phyloP scores from a whole-genome alignment of 2,113 vertebrate species.

The Xenopus borealis region DNA sequence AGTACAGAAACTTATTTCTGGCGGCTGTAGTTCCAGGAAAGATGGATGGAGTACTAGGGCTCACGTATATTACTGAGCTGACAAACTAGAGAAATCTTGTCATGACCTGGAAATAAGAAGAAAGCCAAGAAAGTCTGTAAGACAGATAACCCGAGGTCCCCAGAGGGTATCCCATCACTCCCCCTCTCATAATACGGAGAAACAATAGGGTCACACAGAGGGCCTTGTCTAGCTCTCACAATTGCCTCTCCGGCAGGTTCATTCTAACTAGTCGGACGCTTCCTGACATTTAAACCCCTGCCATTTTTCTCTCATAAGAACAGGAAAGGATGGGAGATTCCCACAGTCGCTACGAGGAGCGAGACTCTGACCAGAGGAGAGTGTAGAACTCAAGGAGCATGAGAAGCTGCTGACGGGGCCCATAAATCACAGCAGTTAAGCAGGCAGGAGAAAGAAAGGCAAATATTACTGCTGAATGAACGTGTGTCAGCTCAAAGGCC shows the following conservation, averaged over 20 bases:
- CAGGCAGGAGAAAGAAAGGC: background rate
- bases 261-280: conserved; percentile 77
- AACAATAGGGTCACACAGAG: conserved; percentile 70
- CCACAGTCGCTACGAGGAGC: conserved; percentile 77
- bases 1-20: too few relatives aligned
- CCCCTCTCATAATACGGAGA: conserved; percentile 52
- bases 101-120: conserved; percentile 52
- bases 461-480: conserved; percentile 2
- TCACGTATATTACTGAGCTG: background rate
- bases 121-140: conserved; percentile 51
- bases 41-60: background rate
- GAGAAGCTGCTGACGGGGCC: conserved; percentile 3
- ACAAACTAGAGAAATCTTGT: conserved; percentile 13
- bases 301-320: conserved; percentile 96
- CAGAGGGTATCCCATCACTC: conserved; percentile 51
- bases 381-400: background rate
- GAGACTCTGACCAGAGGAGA: conserved; percentile 58
- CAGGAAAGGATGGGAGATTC: conserved; percentile 95
- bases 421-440: conserved; percentile 7
- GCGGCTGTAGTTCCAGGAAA: background rate
- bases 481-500: too few relatives aligned
- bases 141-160: conserved; percentile 62
- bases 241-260: conserved; percentile 72
- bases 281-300: conserved; percentile 96
- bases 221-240: conserved; percentile 74